phyloP scores from a whole-genome alignment of 2,113 vertebrate genomes.

The Callionymus lyra region DNA sequence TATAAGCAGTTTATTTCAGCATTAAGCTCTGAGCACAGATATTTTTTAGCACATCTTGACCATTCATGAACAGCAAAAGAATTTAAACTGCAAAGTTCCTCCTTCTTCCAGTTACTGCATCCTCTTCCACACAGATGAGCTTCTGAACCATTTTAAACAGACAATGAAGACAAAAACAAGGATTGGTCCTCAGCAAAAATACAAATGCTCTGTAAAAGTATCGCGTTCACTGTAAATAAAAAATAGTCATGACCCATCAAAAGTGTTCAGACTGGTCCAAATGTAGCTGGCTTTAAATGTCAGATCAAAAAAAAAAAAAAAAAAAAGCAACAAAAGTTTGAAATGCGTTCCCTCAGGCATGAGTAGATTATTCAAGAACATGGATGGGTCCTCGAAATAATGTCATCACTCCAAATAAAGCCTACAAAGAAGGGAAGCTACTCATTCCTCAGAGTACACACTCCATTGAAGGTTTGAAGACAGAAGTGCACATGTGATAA shows the following conservation, averaged over 20 bases:
- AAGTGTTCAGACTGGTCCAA: neutral
- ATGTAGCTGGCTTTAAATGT: constrained; percentile 15
- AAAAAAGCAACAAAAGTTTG: neutral
- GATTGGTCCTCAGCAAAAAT: constrained; percentile 61
- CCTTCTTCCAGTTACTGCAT: constrained; percentile 40
- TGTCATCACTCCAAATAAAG: constrained; percentile 21
- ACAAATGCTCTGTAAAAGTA: constrained; percentile 40
- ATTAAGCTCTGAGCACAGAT: constrained; percentile 73
- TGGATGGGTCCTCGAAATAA: constrained; percentile 35
- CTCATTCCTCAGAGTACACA: constrained; percentile 5
- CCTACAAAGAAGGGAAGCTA: constrained; percentile 17
- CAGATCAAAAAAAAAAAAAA: neutral
- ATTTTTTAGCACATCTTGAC: constrained; percentile 73
- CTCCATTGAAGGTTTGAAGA: too few relatives aligned
- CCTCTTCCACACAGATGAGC: constrained; percentile 11
- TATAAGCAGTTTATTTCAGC: constrained; percentile 56
- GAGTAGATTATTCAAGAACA: constrained; percentile 9
- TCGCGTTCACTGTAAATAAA: too few relatives aligned
- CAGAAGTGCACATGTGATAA: neutral
- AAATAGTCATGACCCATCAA: constrained; percentile 25
- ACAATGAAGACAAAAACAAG: constrained; percentile 15
- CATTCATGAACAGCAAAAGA: constrained; percentile 71
- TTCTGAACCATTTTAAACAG: constrained; percentile 18
- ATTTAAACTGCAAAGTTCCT: constrained; percentile 63
- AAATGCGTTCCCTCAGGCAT: neutral